Percentiles rank a stretch among this genome's conserved stretches.
Evolutionary conservation across 2,888 invertebrate genomes (phyloP).

Genomic region (Alsophila aescularia): DNA sequence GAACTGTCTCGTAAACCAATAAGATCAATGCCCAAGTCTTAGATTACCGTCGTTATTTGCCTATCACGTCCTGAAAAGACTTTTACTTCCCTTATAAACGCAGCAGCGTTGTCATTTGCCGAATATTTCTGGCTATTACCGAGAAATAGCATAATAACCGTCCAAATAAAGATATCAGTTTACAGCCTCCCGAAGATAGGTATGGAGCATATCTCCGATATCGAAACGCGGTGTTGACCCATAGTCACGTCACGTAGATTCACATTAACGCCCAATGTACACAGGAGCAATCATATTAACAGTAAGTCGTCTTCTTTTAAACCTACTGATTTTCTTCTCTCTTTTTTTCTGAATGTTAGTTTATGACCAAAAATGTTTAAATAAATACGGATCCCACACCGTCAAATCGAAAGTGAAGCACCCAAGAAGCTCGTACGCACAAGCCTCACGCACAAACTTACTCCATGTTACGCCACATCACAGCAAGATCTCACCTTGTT

Average conservation of each 20-base stretch:
- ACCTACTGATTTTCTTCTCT: background rate
- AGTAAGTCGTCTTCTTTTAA: constrained; percentile 2
- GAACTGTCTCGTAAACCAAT: background rate
- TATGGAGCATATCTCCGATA: constrained; percentile 9
- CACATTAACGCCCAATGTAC: constrained; percentile 13
- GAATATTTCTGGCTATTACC: constrained; percentile 8
- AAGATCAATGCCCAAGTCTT: background rate
- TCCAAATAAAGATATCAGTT: constrained; percentile 20
- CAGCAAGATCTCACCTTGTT: too few relatives aligned
- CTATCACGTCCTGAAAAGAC: background rate
- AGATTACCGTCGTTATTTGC: background rate
- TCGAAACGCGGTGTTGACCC: constrained; percentile 6
- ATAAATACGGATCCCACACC: too few relatives aligned
- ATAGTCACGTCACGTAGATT: constrained; percentile 21
- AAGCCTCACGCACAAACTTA: too few relatives aligned
- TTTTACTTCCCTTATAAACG: background rate
- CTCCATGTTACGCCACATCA: too few relatives aligned
- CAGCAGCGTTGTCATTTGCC: background rate
- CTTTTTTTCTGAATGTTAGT: too few relatives aligned
- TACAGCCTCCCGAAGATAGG: constrained; percentile 6
- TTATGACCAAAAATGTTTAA: too few relatives aligned
- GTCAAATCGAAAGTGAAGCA: too few relatives aligned
- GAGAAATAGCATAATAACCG: constrained; percentile 9
- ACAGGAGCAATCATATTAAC: background rate
- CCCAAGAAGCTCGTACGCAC: too few relatives aligned